Conservation (phyloP, 2,797 vertebrate genomes). For the Linurgus olivaceus region DNA sequence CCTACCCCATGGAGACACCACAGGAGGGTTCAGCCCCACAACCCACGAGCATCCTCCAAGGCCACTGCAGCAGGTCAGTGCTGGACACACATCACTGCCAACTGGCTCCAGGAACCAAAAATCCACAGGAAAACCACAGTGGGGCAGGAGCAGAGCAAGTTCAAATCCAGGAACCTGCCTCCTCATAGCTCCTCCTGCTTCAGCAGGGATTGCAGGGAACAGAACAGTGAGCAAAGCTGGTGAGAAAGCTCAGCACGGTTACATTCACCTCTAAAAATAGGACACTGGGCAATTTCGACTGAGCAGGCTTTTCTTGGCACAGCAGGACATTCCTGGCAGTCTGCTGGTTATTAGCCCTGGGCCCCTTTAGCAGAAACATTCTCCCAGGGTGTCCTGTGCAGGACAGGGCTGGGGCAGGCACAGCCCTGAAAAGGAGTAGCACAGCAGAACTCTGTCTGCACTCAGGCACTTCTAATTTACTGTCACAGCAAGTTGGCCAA, state of each 20-base stretch:
- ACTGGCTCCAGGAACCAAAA: neutral
- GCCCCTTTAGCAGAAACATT: neutral
- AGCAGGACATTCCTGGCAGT: neutral
- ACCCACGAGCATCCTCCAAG: accelerated
- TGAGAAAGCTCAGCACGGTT: neutral
- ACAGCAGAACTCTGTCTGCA: neutral
- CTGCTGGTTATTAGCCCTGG: neutral
- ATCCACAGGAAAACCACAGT: neutral
- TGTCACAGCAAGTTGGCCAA: neutral
- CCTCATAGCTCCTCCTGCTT: neutral
- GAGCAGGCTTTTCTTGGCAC: conserved; percentile 2
- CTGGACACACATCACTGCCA: neutral
- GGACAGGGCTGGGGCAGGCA: neutral
- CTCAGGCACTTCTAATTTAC: neutral
- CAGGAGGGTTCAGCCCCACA: neutral
- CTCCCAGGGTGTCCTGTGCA: neutral
- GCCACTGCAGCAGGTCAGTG: neutral
- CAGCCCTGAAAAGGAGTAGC: accelerated
- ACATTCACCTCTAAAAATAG: conserved; percentile 33
- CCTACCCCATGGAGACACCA: neutral
- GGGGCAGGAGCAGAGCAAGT: neutral
- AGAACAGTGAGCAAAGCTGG: accelerated
- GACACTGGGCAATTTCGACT: neutral
- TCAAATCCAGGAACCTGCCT: neutral
- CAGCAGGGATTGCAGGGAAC: neutral